These are phyloP conservation scores for Plectropomus leopardus DNA, from an alignment of 2,113 vertebrate genomes.

Conservation along the genomic window DNA sequence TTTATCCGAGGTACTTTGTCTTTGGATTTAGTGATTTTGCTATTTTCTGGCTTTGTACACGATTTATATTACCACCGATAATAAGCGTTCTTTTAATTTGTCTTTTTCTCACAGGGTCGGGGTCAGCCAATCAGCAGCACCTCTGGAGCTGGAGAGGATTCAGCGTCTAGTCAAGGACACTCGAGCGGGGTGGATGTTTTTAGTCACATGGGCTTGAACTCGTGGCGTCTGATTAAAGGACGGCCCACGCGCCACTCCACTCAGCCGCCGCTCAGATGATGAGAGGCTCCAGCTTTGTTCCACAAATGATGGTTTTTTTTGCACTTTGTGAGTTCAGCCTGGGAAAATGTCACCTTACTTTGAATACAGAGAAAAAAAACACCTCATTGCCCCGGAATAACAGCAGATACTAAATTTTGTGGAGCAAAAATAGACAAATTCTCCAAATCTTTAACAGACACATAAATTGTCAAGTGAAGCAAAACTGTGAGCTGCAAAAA, in stretches of 20 bases:
- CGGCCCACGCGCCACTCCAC: conserved; percentile 21
- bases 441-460: not conserved
- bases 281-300: conserved; percentile 35
- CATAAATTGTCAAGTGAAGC: not conserved
- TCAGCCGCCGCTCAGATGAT: conserved; percentile 14
- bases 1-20: conserved; percentile 40
- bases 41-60: conserved; percentile 26
- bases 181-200: conserved; percentile 18
- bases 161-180: conserved; percentile 32
- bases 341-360: not conserved
- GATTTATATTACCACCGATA: not conserved
- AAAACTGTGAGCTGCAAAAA: conserved; percentile 1
- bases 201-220: conserved; percentile 37
- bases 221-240: conserved; percentile 23
- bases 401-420: not conserved
- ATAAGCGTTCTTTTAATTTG: not conserved
- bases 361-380: not conserved
- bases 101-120: not conserved
- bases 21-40: conserved; percentile 30
- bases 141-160: not conserved
- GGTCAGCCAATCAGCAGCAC: not conserved
- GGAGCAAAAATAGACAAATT: not conserved
- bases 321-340: not conserved
- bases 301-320: not conserved
- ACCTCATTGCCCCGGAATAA: not conserved